A percentile compares a stretch with the other conserved stretches of the same genome.
Evolutionary conservation across 2,888 invertebrate species (phyloP).

Genomic region (Limnephilus rhombicus): DNA sequence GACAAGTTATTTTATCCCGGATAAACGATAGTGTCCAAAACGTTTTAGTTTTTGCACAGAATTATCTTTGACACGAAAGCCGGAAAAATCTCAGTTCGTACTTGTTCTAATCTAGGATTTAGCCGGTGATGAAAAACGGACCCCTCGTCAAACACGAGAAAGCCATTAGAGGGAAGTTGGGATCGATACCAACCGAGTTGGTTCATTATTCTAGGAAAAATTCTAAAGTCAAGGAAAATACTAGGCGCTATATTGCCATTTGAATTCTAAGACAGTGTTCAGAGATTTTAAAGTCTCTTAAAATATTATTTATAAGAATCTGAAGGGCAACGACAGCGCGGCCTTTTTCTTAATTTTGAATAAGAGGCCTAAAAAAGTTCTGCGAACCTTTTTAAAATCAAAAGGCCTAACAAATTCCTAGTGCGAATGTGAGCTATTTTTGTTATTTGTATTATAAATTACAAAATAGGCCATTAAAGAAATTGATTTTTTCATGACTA

Average conservation of each 20-base stretch:
- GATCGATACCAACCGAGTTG: not conserved
- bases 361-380: no score
- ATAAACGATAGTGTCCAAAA: not conserved
- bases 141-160: not conserved
- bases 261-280: not conserved
- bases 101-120: not conserved
- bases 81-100: not conserved
- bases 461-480: no score
- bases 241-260: not conserved
- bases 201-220: not conserved
- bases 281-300: not conserved
- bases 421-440: no score
- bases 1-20: not conserved
- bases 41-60: not conserved
- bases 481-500: no score
- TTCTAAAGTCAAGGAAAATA: not conserved
- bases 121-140: not conserved
- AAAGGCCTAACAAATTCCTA: no score
- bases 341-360: no score
- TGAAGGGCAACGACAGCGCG: not conserved
- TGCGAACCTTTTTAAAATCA: no score
- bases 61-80: not conserved
- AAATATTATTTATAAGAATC: not conserved
- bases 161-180: not conserved
- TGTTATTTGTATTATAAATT: no score